Evolutionary conservation across 1,140 invertebrate species (phyloP).

Genomic region (Penaeus chinensis): DNA sequence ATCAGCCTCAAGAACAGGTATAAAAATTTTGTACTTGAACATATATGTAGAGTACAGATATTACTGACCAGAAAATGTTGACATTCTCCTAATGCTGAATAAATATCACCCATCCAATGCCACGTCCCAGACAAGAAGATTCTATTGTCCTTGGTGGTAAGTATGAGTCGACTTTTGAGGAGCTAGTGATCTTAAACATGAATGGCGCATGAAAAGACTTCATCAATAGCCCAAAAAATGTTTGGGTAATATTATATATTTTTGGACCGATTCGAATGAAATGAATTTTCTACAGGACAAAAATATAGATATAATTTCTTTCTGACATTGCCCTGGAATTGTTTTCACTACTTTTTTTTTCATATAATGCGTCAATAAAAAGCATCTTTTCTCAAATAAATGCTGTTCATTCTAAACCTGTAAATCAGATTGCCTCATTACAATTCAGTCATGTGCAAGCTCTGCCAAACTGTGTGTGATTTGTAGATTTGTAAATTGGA

Average conservation of each 20-base stretch:
- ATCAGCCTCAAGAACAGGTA: not conserved
- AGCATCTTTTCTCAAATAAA: constrained; percentile 18
- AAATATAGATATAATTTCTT: not conserved
- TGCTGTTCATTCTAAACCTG: constrained; percentile 18
- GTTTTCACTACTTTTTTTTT: not conserved
- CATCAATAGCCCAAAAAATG: not conserved
- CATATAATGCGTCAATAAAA: constrained; percentile 12
- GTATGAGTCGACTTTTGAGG: constrained; percentile 8
- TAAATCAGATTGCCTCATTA: constrained; percentile 25
- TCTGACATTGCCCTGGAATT: not conserved
- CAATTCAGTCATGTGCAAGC: not conserved
- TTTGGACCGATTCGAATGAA: not conserved
- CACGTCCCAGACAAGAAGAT: not conserved
- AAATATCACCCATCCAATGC: not conserved
- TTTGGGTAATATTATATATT: not conserved
- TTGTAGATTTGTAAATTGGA: too few species aligned
- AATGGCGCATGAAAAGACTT: not conserved
- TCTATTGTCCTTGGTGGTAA: constrained; percentile 19
- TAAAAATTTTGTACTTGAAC: constrained; percentile 5
- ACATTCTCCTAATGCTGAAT: constrained; percentile 16
- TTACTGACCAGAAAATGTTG: not conserved
- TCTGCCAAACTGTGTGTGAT: not conserved
- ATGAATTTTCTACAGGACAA: not conserved
- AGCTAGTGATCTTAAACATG: constrained; percentile 19
- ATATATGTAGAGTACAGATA: not conserved